phyloP scores from a whole-genome alignment of 2,888 invertebrate species.

The Drosophila rubida region DNA sequence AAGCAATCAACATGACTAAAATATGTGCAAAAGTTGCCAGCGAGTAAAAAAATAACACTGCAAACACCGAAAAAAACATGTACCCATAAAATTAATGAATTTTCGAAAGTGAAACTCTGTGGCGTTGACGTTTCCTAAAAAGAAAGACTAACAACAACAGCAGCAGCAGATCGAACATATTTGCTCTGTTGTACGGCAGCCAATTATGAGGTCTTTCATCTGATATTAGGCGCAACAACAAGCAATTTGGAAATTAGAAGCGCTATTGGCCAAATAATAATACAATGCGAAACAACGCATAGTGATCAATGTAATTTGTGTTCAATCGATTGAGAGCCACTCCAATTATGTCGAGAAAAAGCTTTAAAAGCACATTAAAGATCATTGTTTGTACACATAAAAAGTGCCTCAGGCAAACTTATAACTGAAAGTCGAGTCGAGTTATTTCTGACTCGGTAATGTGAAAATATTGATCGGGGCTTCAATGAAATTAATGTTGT shows the following conservation, averaged over 20 bases:
- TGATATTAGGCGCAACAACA: background rate
- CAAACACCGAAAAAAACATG: slow-evolving; percentile 41
- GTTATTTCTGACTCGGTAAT: too few relatives aligned
- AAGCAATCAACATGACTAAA: slow-evolving; percentile 44
- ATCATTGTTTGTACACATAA: background rate
- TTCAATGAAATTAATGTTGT: too few relatives aligned
- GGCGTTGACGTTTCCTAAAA: slow-evolving; percentile 37
- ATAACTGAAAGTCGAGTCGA: too few relatives aligned
- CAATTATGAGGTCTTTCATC: slow-evolving; percentile 9
- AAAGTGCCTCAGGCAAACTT: too few relatives aligned
- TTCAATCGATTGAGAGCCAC: background rate
- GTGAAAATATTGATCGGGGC: too few relatives aligned
- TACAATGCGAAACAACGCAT: background rate
- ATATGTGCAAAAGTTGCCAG: slow-evolving; percentile 34
- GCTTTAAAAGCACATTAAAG: slow-evolving; percentile 3
- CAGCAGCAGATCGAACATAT: slow-evolving; percentile 11
- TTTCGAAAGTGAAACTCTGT: slow-evolving; percentile 74
- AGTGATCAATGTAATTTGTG: background rate
- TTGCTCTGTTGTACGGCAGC: background rate
- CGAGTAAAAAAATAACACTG: slow-evolving; percentile 19
- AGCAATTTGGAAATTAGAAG: slow-evolving; percentile 1
- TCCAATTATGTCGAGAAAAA: background rate
- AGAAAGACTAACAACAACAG: slow-evolving; percentile 30
- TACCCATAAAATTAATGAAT: slow-evolving; percentile 66
- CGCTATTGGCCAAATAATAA: background rate